Evolutionary conservation across 1,140 invertebrate species (phyloP), one percentile per base, ranked within the genome.

Genomic region (Wiebesia pumilae): DNA sequence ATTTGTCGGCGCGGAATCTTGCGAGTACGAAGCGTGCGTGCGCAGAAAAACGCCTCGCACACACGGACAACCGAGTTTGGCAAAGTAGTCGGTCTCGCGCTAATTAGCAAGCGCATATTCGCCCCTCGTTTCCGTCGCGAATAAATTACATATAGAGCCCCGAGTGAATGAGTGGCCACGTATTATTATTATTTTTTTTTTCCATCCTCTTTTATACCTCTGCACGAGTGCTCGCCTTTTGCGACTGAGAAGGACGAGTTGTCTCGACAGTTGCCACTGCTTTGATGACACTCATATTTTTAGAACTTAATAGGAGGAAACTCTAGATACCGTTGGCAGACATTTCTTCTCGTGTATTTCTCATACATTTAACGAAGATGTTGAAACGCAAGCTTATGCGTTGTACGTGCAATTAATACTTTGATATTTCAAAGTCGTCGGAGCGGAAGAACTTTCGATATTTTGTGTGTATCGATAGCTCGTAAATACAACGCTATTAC

Each of bases 91-190:
- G 71, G 85, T 86, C 67, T 88, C 89, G 89, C 88, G 90, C 92
- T 92, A 93, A 92, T 93, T 92, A 91, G 89, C 90, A 90, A 83
- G 73, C 88, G 89, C 88, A 89, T 89, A 79, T 87, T 86, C 85
- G 86, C 88, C 91, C 89, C 88, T 91, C 89, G 89, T 90, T 91
- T 92, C 92, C 92, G 91, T 88, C 89, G 90, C 91, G 91, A 92
- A 92, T 92, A 92, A 84, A 92, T 92, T 92, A 92, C 81, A 30
- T 33, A 33, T 30, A 43, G 67, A 16, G 27, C 16, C 80, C 12
- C 80, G 62, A 27, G 30, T 38, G 38, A 69, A 30, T 16, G 81
- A 79, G 10, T 33, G 24, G 47, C 33, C 62, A n/a, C 65, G 43
- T 69, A 43, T 65, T 69, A n/a, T n/a, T n/a, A n/a, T n/a, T n/a